phyloP scores from a whole-genome alignment of 2,888 invertebrate species.

The Tetragnatha montana region DNA sequence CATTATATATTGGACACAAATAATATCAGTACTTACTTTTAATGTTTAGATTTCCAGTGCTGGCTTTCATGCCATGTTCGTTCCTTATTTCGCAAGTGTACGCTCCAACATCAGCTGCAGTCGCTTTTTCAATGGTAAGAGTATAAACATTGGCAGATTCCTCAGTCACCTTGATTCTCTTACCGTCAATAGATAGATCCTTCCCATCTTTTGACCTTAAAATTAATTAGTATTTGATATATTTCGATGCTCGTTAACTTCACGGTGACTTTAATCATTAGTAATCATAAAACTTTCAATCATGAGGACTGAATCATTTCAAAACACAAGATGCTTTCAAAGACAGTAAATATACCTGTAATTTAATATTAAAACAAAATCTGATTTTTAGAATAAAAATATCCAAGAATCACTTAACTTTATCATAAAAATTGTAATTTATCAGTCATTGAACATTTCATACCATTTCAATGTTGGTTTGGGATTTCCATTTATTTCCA shows the following conservation, averaged over 20 bases:
- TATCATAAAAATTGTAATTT: too few species aligned
- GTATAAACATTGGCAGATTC: conserved; percentile 56
- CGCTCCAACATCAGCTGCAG: conserved; percentile 87
- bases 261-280: neutral
- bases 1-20: too few species aligned
- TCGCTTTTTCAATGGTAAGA: conserved; percentile 89
- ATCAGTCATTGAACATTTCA: neutral
- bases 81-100: conserved; percentile 88
- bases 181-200: conserved; percentile 82
- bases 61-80: conserved; percentile 84
- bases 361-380: neutral
- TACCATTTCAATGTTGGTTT: conserved; percentile 68
- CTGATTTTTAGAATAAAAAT: neutral
- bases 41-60: conserved; percentile 83
- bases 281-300: neutral
- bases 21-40: conserved; percentile 59
- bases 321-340: neutral
- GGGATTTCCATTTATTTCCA: conserved; percentile 67
- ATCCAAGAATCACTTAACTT: too few species aligned
- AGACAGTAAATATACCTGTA: neutral
- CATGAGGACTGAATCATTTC: neutral
- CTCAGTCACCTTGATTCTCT: conserved; percentile 61
- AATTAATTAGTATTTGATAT: too few species aligned
- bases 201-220: conserved; percentile 85
- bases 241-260: too few species aligned